Evolutionary conservation across 1,140 invertebrate genomes (phyloP).

Genomic region (Drosophila busckii): DNA sequence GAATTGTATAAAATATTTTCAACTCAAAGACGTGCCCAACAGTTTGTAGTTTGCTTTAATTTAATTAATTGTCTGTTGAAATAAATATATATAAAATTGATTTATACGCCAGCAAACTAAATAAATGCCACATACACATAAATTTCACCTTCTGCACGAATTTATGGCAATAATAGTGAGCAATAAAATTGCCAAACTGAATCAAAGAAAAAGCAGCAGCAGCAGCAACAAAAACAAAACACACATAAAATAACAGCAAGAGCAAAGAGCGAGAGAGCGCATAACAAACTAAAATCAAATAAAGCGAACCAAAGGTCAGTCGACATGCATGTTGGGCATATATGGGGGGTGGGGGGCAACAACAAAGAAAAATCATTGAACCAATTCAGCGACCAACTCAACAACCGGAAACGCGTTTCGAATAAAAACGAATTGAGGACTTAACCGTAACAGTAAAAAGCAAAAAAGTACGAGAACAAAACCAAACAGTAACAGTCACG

Average conservation of each 20-base stretch:
- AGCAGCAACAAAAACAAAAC: conserved; percentile 34
- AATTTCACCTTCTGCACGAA: conserved; percentile 42
- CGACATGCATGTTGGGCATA: neutral
- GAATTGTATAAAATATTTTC: conserved; percentile 27
- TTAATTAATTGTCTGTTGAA: conserved; percentile 36
- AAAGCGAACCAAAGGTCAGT: conserved; percentile 17
- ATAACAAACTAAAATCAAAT: conserved; percentile 39
- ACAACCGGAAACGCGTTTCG: conserved; percentile 75
- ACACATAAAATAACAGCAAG: conserved; percentile 29
- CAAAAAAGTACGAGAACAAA: conserved; percentile 16
- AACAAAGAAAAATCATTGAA: conserved; percentile 77
- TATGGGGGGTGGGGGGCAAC: too few species aligned
- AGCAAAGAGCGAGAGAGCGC: neutral
- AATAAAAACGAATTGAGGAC: conserved; percentile 76
- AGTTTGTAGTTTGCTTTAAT: conserved; percentile 30
- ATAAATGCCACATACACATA: conserved; percentile 65
- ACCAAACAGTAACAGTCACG: conserved; percentile 22
- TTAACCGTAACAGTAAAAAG: conserved; percentile 64
- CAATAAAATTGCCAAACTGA: conserved; percentile 35
- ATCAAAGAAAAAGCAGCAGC: conserved; percentile 15
- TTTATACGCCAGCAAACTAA: conserved; percentile 41
- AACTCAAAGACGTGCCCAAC: conserved; percentile 33
- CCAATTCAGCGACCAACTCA: conserved; percentile 76
- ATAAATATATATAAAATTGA: conserved; percentile 17
- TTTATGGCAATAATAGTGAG: conserved; percentile 32